Percentiles rank a stretch among this genome's conserved stretches.
Evolutionary conservation across 2,113 vertebrate species (phyloP).

Genomic region (Orcinus orca): DNA sequence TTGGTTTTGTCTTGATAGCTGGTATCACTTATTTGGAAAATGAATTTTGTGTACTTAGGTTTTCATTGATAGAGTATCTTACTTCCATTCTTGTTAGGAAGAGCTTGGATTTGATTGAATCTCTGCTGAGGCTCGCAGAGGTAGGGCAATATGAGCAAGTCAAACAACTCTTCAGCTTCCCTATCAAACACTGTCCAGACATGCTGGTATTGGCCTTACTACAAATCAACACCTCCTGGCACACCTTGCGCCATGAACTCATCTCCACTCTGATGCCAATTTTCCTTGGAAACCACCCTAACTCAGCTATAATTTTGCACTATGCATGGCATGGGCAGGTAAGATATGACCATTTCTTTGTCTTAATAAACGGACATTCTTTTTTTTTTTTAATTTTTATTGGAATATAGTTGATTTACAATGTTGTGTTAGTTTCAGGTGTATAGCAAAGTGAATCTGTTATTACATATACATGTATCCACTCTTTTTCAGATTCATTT

Average conservation of each 20-base stretch:
- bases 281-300: constrained; percentile 98
- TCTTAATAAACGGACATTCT: not conserved
- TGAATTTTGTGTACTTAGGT: not conserved
- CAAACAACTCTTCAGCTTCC: constrained; percentile 98
- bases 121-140: constrained; percentile 94
- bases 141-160: constrained; percentile 99
- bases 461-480: not conserved
- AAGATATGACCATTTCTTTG: constrained; percentile 51
- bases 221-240: constrained; percentile 99
- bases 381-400: not conserved
- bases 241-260: constrained; percentile 97
- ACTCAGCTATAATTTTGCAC: constrained; percentile 99
- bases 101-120: constrained; percentile 98
- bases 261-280: constrained; percentile 99
- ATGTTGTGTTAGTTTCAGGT: not conserved
- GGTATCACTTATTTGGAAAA: not conserved
- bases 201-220: constrained; percentile 97
- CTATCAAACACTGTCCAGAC: constrained; percentile 99
- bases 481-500: not conserved
- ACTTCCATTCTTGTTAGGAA: constrained; percentile 87
- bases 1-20: constrained; percentile 1
- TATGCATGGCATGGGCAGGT: constrained; percentile 99
- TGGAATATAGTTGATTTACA: not conserved
- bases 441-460: not conserved
- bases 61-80: constrained; percentile 33